Base-by-base conservation (phyloP, 37 sponge, comb jelly and placozoan species). In the Chondrilla cf. caribensis region DNA sequence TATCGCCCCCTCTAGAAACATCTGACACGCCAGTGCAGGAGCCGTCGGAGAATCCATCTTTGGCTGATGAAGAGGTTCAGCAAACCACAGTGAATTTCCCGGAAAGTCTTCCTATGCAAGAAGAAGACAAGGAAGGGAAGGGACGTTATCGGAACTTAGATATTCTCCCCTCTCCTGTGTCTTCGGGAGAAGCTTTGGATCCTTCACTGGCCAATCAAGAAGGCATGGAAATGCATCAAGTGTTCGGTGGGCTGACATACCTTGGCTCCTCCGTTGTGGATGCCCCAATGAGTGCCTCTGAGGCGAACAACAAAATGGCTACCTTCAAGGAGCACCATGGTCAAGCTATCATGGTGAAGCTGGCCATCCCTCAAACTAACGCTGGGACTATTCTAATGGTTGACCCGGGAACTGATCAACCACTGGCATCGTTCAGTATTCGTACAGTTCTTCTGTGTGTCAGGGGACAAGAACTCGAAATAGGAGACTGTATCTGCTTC, bases 221-320 rank as follows among this genome's bases (percentile, higher is more conserved):
- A 47, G 51, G 51, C 76, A 59, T 26, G 5, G 84, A 58, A 54
- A 25, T 77, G 85, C 47, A 77, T 38, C 72, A 65, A 59, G 78
- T 86, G 3, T 87, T 82, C 60, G 43, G 54, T 26, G 91, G 91
- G 0, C 54, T 95, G 58, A 66, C 73, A 33, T 93, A 89, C 80
- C 82, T 93, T 15, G 97, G 97, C 28, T 90, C 91, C 39, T 90
- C 97, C 31, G 58, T 92, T 11, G 95, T 96, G 32, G 85, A 94
- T 65, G 92, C 97, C 7, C 97, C 97, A 17, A 84, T 88, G 68
- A 93, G 95, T 33, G 91, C 91, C 73, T 57, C 60, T 17, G 97
- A 96, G 47, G 92, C 92, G 15, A 86, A 90, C 79, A 77, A 92
- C 24, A 90, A 85, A 57, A 93, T 96, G 91, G 22, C 42, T 44